Conservation (phyloP, 2,113 vertebrate genomes). For the Micronisus gabar region DNA sequence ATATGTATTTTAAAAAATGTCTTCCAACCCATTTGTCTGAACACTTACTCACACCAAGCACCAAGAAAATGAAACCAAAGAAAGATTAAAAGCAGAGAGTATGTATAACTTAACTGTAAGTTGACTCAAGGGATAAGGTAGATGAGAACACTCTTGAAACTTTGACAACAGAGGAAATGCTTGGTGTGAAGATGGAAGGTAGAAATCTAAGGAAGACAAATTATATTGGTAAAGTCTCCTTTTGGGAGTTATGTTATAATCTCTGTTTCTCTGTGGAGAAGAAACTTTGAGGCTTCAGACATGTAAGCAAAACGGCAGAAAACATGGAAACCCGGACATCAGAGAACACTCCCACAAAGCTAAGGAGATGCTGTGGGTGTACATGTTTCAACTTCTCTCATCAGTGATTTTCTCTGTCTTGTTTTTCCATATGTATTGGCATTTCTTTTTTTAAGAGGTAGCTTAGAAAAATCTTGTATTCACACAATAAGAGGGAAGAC, state of each 20-base stretch:
- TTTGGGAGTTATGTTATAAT: neutral
- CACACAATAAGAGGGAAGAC: neutral
- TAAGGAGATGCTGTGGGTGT: neutral
- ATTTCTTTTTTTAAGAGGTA: neutral
- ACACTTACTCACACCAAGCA: neutral
- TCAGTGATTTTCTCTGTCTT: neutral
- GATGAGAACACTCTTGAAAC: neutral
- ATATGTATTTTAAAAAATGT: neutral
- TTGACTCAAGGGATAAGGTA: neutral
- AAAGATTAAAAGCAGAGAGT: neutral
- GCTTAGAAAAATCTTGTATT: neutral
- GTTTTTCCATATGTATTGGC: neutral
- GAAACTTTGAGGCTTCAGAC: neutral
- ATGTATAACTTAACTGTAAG: neutral
- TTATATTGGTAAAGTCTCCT: neutral
- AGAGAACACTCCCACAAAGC: neutral
- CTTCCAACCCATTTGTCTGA: neutral
- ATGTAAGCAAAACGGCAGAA: neutral
- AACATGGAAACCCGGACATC: neutral
- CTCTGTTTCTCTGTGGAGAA: neutral
- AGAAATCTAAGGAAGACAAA: neutral
- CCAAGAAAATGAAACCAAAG: neutral
- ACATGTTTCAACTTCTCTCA: neutral
- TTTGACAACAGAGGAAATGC: neutral
- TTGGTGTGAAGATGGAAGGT: neutral